phyloP scores from a whole-genome alignment of 2,888 invertebrate genomes.

The Rhagonycha lutea region DNA sequence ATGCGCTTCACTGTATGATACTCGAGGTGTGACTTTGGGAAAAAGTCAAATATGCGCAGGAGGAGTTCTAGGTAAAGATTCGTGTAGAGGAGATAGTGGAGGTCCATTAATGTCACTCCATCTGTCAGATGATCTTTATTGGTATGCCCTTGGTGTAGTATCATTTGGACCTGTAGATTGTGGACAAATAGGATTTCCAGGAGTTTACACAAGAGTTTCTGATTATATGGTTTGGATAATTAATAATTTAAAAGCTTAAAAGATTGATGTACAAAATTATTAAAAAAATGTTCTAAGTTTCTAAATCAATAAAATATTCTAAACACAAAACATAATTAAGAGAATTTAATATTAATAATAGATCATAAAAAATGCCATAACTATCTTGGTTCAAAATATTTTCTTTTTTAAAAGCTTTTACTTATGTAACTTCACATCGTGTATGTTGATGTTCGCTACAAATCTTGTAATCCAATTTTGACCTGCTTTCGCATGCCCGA shows the following conservation, averaged over 20 bases:
- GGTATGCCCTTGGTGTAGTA: slow-evolving; percentile 63
- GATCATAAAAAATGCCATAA: too few species aligned
- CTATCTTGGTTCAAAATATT: too few species aligned
- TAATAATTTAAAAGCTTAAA: slow-evolving; percentile 46
- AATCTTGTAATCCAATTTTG: too few species aligned
- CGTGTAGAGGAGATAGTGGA: slow-evolving; percentile 68
- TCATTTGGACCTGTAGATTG: slow-evolving; percentile 63
- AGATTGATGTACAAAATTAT: not conserved
- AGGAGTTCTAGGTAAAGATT: slow-evolving; percentile 59
- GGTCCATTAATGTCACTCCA: slow-evolving; percentile 61
- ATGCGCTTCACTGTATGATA: slow-evolving; percentile 61
- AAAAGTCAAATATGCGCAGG: slow-evolving; percentile 65
- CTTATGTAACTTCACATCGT: too few species aligned
- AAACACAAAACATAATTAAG: too few species aligned
- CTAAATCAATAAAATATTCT: not conserved
- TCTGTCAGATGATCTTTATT: slow-evolving; percentile 46
- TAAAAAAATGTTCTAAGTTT: not conserved
- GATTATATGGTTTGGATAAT: slow-evolving; percentile 65
- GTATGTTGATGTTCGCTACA: too few species aligned
- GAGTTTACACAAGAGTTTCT: slow-evolving; percentile 65
- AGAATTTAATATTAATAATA: too few species aligned
- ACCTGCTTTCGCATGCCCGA: too few species aligned
- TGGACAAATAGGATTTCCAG: slow-evolving; percentile 61
- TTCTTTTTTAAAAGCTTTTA: too few species aligned
- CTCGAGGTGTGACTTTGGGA: slow-evolving; percentile 54